These are phyloP conservation scores for Nasonia oneida DNA, from an alignment of 2,888 invertebrate genomes.

Conservation along the genomic window DNA sequence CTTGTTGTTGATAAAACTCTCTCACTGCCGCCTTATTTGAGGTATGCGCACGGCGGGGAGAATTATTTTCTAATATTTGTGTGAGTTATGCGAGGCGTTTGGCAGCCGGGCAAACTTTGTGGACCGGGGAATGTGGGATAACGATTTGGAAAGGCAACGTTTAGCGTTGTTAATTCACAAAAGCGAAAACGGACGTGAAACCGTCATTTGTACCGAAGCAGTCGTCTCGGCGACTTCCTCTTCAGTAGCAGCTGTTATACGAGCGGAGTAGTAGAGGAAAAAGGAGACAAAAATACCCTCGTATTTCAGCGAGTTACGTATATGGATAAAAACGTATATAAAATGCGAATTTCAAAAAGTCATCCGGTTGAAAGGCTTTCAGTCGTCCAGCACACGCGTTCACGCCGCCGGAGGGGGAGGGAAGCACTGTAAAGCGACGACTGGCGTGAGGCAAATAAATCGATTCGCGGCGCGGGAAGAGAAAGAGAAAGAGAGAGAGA, in stretches of 20 bases:
- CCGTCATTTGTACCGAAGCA: constrained; percentile 35
- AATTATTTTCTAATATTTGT: not conserved
- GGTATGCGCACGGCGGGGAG: not conserved
- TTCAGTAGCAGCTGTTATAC: not conserved
- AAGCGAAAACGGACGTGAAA: not conserved
- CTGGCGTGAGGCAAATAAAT: constrained; percentile 54
- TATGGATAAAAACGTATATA: constrained; percentile 53
- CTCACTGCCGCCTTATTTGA: not conserved
- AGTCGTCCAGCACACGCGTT: constrained; percentile 14
- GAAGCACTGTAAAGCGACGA: not conserved
- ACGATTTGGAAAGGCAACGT: too few species aligned
- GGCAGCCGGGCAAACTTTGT: too few species aligned
- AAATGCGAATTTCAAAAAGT: constrained; percentile 61
- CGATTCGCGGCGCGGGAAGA: constrained; percentile 26
- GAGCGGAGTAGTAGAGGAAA: not conserved
- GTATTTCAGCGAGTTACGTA: constrained; percentile 48
- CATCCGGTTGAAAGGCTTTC: constrained; percentile 59
- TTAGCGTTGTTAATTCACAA: too few species aligned
- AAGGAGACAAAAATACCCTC: constrained; percentile 32
- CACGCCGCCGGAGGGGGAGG: not conserved
- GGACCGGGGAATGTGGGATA: too few species aligned
- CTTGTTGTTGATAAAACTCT: not conserved
- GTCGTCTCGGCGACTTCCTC: not conserved
- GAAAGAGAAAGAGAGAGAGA: not conserved
- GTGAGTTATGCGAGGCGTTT: not conserved